Base-by-base conservation (phyloP, 2,113 vertebrate species). In the Hystrix brachyura region DNA sequence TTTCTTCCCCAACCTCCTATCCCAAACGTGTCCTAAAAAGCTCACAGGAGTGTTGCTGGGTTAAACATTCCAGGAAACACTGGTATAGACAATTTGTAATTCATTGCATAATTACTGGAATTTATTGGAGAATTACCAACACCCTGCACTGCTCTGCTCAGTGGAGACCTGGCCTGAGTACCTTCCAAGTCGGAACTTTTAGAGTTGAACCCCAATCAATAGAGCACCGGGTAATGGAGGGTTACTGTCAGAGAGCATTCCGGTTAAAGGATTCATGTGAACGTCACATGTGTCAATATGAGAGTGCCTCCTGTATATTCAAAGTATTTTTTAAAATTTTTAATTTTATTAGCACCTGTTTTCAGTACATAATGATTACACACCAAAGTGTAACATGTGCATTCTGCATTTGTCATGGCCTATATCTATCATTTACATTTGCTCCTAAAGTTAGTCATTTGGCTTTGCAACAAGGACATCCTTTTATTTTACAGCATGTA, bases 31-130 rank as follows among this genome's bases (percentile, higher is more conserved):
- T 64, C 80, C 29, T 88, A 81, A 60, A 92, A 95, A 84, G 91
- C 74, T 94, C 79, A 84, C 17, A 53, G 62, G 38, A 55, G 57
- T 64, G 43, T 91, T 87, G 48, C 81, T 72, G 71, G 95, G 67
- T 85, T 78, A 86, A 92, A 95, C 55, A 43, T 94, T 97, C 96
- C 93, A 92, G 96, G 96, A 97, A 97, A 94, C 57, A 69, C 32
- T 48, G 48, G 43, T 29, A 59, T 57, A 76, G 89, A 85, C 82
- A 69, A 69, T 94, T 84, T 82, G 60, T 94, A 90, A 92, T 89
- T 90, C 96, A 96, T 84, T 65, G n/a, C 19, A 32, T 94, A 94
- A 96, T 97, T 97, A 97, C 97, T 88, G 90, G 97, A 98, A 98
- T 90, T 91, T 67, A 65, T 76, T 97, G 94, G 97, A 64, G 95